Base-by-base conservation (phyloP, 2,888 invertebrate genomes). In the Lasioglossum lativentre region DNA sequence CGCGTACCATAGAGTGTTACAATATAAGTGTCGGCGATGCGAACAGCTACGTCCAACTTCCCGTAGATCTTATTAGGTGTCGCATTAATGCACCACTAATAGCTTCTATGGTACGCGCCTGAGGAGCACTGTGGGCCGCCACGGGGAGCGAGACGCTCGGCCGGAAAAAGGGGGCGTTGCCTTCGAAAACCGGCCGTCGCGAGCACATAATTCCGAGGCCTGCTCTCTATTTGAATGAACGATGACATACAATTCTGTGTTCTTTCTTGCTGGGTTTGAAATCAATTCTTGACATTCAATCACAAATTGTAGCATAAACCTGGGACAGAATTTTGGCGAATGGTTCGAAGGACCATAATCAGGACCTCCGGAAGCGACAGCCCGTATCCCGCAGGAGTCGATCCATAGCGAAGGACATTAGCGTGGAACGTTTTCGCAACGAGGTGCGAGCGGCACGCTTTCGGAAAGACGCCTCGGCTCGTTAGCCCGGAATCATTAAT, bases 401-500 rank as follows among this genome's bases (percentile, higher is more conserved):
- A 52, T 27, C 47, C 68, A 47, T 47, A 19, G 38, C 68, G n/a
- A 76, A 76, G 66, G 73, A 34, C 38, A 38, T 52, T 10, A 19
- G 47, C 30, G 3, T 30, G 38, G 56, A 66, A 34, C 63, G 68
- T 76, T 82, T 74, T 78, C 79, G 68, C 73, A 68, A 70, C 74
- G 72, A 78, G 72, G 73, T 45, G 68, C 66, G 34, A 47, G 59
- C 45, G 70, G 70, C 70, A 66, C 66, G 76, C 68, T 76, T 80
- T 83, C 80, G 73, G 74, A 27, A 71, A 72, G 40, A 78, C 52
- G 76, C 16, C 23, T 70, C 78, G 71, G n/a, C 70, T 85, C 80
- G 84, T 84, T 88, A 86, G 75, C 86, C 59, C 77, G 80, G 56
- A 66, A 79, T 77, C 82, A 80, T 86, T 88, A 86, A 88, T 88